phyloP scores from a whole-genome alignment of 2,113 vertebrate species.

The Trichomycterus rosablanca region DNA sequence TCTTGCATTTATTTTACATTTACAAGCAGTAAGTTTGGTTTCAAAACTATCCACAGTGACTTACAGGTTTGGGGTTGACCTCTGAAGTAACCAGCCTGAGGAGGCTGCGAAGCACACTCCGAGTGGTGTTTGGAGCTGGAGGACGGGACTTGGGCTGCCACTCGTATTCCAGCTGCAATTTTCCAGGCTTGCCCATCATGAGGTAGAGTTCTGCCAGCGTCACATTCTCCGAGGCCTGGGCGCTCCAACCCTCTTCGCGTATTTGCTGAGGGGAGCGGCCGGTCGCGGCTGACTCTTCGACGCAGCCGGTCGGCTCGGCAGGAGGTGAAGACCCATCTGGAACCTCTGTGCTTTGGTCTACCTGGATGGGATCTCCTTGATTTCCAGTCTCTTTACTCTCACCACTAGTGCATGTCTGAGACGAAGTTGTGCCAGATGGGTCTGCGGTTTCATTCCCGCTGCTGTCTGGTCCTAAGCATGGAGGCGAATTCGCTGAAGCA shows the following conservation, averaged over 20 bases:
- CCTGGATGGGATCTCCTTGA: constrained; percentile 11
- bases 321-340: constrained; percentile 37
- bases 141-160: constrained; percentile 75
- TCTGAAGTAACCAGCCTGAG: constrained; percentile 87
- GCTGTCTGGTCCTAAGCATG: constrained; percentile 43
- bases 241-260: constrained; percentile 87
- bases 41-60: too few species aligned
- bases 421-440: constrained; percentile 11
- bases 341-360: constrained; percentile 27
- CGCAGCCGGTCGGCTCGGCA: constrained; percentile 47
- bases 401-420: constrained; percentile 15
- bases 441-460: constrained; percentile 46
- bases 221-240: constrained; percentile 82
- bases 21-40: too few species aligned
- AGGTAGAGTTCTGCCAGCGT: constrained; percentile 97
- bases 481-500: neutral
- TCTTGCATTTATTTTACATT: neutral
- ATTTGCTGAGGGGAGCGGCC: constrained; percentile 76
- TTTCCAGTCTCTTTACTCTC: constrained; percentile 21
- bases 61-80: constrained; percentile 89
- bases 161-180: constrained; percentile 93
- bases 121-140: constrained; percentile 60
- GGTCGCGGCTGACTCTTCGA: constrained; percentile 57
- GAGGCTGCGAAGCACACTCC: constrained; percentile 84
- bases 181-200: constrained; percentile 96